Percentiles rank a stretch among this genome's conserved stretches.
phyloP scores from a whole-genome alignment of 2,888 invertebrate species.

The Unio delphinus region DNA sequence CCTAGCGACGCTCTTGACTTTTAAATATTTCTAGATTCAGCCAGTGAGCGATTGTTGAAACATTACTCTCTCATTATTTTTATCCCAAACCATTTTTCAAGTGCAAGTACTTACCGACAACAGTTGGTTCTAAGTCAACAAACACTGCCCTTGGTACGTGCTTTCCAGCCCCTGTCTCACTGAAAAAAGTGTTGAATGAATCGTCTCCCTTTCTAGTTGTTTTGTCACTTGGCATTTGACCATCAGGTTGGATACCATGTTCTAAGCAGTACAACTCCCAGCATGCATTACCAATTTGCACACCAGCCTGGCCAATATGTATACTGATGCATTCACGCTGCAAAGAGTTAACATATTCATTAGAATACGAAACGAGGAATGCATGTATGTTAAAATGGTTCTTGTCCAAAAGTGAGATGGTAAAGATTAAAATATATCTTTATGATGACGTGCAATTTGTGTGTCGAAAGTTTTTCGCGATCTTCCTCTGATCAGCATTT shows the following conservation, averaged over 20 bases:
- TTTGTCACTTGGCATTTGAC: slow-evolving; percentile 64
- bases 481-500: too few species aligned
- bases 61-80: too few species aligned
- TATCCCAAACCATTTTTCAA: background rate
- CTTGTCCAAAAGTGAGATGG: too few species aligned
- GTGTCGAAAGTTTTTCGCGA: too few species aligned
- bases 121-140: slow-evolving; percentile 96
- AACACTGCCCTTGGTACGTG: slow-evolving; percentile 94
- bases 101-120: slow-evolving; percentile 80
- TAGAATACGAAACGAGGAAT: too few species aligned
- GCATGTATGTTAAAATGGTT: too few species aligned
- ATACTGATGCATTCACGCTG: slow-evolving; percentile 74
- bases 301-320: slow-evolving; percentile 74
- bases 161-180: slow-evolving; percentile 93
- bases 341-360: slow-evolving; percentile 10
- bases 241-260: slow-evolving; percentile 72
- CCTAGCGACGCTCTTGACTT: too few species aligned
- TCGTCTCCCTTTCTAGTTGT: slow-evolving; percentile 76
- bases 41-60: too few species aligned
- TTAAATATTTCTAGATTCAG: too few species aligned
- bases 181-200: slow-evolving; percentile 85
- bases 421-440: too few species aligned
- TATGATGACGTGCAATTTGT: too few species aligned
- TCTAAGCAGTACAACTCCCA: slow-evolving; percentile 76
- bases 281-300: slow-evolving; percentile 74